A percentile compares a stretch with the other conserved stretches of the same genome.
Evolutionary conservation across 2,888 invertebrate genomes (phyloP).

Genomic region (Pegoplata infirma): DNA sequence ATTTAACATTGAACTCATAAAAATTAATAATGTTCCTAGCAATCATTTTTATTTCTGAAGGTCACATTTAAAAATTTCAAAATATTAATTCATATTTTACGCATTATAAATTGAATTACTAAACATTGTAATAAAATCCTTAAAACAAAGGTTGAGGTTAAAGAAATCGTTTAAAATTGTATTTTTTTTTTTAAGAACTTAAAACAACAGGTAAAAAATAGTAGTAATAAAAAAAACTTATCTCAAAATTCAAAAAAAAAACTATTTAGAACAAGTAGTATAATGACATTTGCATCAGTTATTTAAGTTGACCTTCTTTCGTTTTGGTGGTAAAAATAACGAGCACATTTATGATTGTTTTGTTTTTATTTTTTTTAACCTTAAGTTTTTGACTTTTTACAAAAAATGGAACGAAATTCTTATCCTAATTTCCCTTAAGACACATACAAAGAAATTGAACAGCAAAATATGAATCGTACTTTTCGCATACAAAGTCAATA

Average conservation of each 20-base stretch:
- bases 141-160: background rate
- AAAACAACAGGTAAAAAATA: conserved; percentile 37
- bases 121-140: background rate
- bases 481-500: conserved; percentile 32
- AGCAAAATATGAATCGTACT: conserved; percentile 36
- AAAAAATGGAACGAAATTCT: conserved; percentile 40
- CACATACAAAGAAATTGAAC: conserved; percentile 68
- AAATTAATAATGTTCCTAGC: conserved; percentile 15
- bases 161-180: too few species aligned
- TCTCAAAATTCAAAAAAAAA: background rate
- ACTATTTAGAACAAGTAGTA: conserved; percentile 12
- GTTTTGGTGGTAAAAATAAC: conserved; percentile 28
- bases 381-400: background rate
- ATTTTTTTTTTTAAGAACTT: background rate
- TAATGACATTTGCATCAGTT: conserved; percentile 4
- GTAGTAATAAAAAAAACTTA: conserved; percentile 10
- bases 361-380: too few species aligned
- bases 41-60: conserved; percentile 26
- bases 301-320: conserved; percentile 54
- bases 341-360: conserved; percentile 20
- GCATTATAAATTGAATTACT: conserved; percentile 59
- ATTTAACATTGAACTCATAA: background rate
- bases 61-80: conserved; percentile 21
- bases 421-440: conserved; percentile 73
- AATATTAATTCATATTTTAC: conserved; percentile 67